Base-by-base conservation (phyloP, 2,888 invertebrate genomes). In the Eupithecia inturbata region DNA sequence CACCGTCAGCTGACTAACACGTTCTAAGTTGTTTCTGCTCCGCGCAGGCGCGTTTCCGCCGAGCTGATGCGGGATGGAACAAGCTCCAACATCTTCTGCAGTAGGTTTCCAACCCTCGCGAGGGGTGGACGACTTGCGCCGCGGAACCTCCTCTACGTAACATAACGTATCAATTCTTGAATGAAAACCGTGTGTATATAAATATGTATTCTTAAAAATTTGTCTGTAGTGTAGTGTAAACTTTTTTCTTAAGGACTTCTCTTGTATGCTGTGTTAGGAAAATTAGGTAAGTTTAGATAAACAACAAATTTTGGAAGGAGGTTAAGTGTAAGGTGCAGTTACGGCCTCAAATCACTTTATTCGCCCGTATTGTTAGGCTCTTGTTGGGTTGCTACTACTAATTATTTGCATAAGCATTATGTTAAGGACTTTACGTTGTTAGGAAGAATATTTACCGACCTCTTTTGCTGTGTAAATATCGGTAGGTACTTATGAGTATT, bases 1-100 rank as follows among this genome's bases (percentile, higher is more conserved):
- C 85, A 87, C 53, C 86, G 87, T 90, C 93, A 93, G 93, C 92
- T 92, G 92, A 92, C 77, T 77, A n/a, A 31, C 53, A 57, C 57
- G n/a, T 63, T 45, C n/a, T 88, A 85, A 84, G 84, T 78, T 77
- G 68, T 63, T 73, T 73, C 74, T 73, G 74, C 74, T 66, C 76
- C 78, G 79, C 92, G 92, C 92, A 84, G 87, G 93, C 93, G 93
- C 82, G 74, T 31, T 76, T n/a, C 67, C 63, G 53, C 72, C 73
- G 71, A 71, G 76, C 77, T 85, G 86, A 88, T 91, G 92, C 91
- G 89, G 91, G 90, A 89, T 88, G 85, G 82, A 82, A 85, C 83
- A 85, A 82, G 83, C 84, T 85, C 82, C 82, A 80, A 82, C 79
- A 82, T 85, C 83, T 85, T 85, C 89, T 87, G 92, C 92, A 92